Evolutionary conservation across 2,797 vertebrate genomes (phyloP).

Genomic region (Chaetodon trifasciatus): DNA sequence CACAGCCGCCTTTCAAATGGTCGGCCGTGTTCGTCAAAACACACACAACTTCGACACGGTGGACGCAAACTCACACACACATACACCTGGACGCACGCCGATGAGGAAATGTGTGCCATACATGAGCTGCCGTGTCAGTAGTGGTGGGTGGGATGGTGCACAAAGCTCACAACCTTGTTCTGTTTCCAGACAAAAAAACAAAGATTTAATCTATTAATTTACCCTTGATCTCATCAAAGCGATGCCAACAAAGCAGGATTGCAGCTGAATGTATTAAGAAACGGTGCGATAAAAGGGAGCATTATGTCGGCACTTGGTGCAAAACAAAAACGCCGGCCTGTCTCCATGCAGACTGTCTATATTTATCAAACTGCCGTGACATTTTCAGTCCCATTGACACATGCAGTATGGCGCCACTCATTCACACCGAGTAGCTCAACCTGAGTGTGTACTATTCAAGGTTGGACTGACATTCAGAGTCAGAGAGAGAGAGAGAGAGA

Average conservation of each 20-base stretch:
- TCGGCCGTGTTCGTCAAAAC: not conserved
- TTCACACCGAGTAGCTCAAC: constrained; percentile 62
- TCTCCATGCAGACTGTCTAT: constrained; percentile 78
- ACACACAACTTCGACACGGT: constrained; percentile 30
- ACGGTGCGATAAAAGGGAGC: constrained; percentile 52
- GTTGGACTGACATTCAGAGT: constrained; percentile 67
- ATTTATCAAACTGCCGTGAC: constrained; percentile 68
- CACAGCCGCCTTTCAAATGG: constrained; percentile 7
- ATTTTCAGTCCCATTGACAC: constrained; percentile 59
- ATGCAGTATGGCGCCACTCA: constrained; percentile 60
- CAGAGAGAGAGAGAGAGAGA: constrained; percentile 21
- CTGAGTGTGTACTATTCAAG: constrained; percentile 66
- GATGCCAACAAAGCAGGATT: constrained; percentile 66
- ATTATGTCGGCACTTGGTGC: constrained; percentile 50
- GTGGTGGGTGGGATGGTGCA: constrained; percentile 58
- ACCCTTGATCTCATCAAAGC: constrained; percentile 69
- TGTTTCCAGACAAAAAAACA: constrained; percentile 25
- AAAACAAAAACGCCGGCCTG: constrained; percentile 48
- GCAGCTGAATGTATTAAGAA: constrained; percentile 53
- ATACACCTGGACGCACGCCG: constrained; percentile 37
- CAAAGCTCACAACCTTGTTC: constrained; percentile 45
- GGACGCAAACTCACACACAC: constrained; percentile 39
- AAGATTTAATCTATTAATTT: constrained; percentile 46
- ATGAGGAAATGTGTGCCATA: constrained; percentile 36
- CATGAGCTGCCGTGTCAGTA: constrained; percentile 20